Conservation (phyloP, 2,113 vertebrate species). For the Erythrolamprus reginae region DNA sequence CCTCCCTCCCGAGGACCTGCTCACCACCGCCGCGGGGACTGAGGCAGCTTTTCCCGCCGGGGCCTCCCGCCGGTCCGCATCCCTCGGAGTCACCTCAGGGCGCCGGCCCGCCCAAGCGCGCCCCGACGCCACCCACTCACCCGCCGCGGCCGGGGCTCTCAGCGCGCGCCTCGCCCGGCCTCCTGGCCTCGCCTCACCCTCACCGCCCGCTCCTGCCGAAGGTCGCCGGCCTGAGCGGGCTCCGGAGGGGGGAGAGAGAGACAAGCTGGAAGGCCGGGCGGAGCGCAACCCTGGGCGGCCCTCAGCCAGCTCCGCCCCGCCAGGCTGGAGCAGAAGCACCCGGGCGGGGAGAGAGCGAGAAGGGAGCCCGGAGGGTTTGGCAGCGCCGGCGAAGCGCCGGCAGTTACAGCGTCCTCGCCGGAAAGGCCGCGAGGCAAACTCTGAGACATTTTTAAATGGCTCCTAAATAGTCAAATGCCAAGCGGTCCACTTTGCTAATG, state of each 20-base stretch:
- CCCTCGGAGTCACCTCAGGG: not conserved
- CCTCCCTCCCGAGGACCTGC: not conserved
- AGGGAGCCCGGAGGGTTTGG: too few relatives aligned
- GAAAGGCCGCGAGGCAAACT: not conserved
- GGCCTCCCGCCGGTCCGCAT: not conserved
- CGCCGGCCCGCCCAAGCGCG: not conserved
- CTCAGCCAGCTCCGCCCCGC: not conserved
- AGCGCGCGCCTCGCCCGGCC: not conserved
- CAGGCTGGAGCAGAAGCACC: not conserved
- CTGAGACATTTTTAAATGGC: too few relatives aligned
- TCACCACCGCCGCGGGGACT: not conserved
- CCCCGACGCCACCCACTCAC: not conserved
- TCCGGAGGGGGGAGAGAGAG: not conserved
- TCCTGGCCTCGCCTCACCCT: not conserved
- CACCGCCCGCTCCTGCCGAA: not conserved
- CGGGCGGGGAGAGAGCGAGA: not conserved
- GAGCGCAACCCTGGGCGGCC: not conserved
- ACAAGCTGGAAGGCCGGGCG: not conserved
- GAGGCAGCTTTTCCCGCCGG: not conserved
- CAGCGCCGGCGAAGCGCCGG: not conserved
- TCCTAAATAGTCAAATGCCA: too few relatives aligned
- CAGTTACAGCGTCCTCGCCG: not conserved
- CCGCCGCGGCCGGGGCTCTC: not conserved
- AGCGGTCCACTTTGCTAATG: too few relatives aligned
- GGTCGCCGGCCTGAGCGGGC: not conserved